Conservation (phyloP, 2,797 vertebrate species). For the Enteromius anoplus region DNA sequence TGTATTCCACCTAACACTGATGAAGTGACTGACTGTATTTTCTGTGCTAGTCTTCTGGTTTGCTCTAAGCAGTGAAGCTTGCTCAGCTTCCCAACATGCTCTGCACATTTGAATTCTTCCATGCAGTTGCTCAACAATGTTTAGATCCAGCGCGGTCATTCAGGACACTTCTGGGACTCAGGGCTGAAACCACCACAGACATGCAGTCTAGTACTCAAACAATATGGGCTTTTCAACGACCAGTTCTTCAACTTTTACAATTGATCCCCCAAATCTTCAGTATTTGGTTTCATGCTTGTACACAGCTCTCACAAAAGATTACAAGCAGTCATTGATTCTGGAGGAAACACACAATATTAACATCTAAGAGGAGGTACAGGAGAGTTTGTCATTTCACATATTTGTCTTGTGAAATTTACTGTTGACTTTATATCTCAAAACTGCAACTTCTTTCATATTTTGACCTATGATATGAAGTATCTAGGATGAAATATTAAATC, state of each 20-base stretch:
- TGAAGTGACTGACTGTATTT: not conserved
- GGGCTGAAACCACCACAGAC: slow-evolving; percentile 7
- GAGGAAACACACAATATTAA: not conserved
- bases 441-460: not conserved
- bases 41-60: not conserved
- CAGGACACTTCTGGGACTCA: slow-evolving; percentile 1
- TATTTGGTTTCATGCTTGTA: not conserved
- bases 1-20: not conserved
- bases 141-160: slow-evolving; percentile 13
- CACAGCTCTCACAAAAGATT: not conserved
- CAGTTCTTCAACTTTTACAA: slow-evolving; percentile 2
- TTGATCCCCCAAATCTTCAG: not conserved
- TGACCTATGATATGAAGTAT: not conserved
- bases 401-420: not conserved
- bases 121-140: slow-evolving; percentile 4
- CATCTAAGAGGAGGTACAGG: not conserved
- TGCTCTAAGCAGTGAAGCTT: not conserved
- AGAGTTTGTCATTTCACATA: not conserved
- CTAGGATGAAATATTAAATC: not conserved
- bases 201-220: slow-evolving; percentile 1
- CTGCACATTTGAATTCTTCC: not conserved
- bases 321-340: not conserved
- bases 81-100: not conserved
- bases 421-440: not conserved
- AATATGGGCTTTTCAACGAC: slow-evolving; percentile 1